Evolutionary conservation across 2,113 vertebrate species (phyloP).

Genomic region (Ploceus nigricollis): DNA sequence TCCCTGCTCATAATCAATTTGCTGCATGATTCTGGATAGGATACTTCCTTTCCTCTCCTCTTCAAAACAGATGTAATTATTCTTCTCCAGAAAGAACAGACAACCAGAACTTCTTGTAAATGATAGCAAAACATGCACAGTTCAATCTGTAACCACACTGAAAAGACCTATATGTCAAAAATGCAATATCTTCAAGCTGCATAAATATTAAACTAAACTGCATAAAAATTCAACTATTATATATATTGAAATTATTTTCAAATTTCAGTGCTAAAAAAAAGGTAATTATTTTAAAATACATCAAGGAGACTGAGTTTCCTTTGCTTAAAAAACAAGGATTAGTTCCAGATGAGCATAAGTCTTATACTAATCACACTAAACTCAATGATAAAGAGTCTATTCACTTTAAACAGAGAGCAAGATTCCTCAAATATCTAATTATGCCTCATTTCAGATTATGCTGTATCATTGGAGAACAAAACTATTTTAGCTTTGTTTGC

Average conservation of each 20-base stretch:
- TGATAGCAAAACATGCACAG: neutral
- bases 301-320: neutral
- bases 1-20: neutral
- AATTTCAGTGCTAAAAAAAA: neutral
- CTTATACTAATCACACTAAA: neutral
- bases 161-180: neutral
- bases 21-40: neutral
- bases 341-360: neutral
- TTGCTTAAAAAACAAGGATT: neutral
- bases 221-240: neutral
- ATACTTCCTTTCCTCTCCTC: neutral
- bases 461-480: neutral
- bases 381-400: neutral
- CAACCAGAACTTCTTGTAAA: neutral
- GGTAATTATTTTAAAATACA: neutral
- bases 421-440: neutral
- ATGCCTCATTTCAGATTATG: neutral
- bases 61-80: neutral
- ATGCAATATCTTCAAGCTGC: neutral
- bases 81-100: neutral
- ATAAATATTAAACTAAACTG: neutral
- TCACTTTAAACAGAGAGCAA: neutral
- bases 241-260: neutral
- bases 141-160: neutral
- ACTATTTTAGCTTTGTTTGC: neutral